Evolutionary conservation across 2,888 invertebrate species (phyloP), one percentile per base, ranked within the genome.

Genomic region (Drosophila atroscutellata): DNA sequence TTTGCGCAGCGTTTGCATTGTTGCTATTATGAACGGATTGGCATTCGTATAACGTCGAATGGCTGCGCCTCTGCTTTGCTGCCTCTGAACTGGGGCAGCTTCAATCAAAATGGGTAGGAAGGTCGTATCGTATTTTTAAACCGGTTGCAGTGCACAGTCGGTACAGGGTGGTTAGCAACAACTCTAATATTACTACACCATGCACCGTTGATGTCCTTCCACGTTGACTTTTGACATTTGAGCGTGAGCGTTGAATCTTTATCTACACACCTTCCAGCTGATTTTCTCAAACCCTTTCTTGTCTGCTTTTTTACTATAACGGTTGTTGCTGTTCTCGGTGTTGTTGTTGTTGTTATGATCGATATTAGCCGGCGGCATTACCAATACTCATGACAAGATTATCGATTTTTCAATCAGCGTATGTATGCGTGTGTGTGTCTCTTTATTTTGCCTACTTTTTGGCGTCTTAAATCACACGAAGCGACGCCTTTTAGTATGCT

Each of bases 1-100:
- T 95, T 97, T 97, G 93, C 98, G 95, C 94, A 98, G 95, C 92
- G 97, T 97, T 96, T 98, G 97, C 97, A 98, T 97, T 93, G 89
- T 93, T 78, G 89, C 91, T 72, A 89, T 60, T 77, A 90, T 81
- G 64, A 91, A 87, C 69, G 84, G 90, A 82, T 83, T 91, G 77
- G 85, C 90, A 91, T 90, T 81, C 90, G 90, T 84, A 74, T 83
- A 72, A 64, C 86, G 89, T 78, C 73, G 80, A 79, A 89, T 86
- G 80, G 79, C 81, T 81, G 80, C 74, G 79, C 24, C 45, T 45
- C 45, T 45, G 45, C 49, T 72, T 76, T 61, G 61, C 72, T 78
- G 68, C 66, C 64, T 49, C 64, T 49, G 58, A 42, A 47, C 50
- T 30, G 45, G 26, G 57, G 59, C 72, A 57, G 72, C 57, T 57